These are phyloP conservation scores for Pterocles orientalis DNA, from an alignment of 2,113 vertebrate genomes.

Conservation along the genomic window DNA sequence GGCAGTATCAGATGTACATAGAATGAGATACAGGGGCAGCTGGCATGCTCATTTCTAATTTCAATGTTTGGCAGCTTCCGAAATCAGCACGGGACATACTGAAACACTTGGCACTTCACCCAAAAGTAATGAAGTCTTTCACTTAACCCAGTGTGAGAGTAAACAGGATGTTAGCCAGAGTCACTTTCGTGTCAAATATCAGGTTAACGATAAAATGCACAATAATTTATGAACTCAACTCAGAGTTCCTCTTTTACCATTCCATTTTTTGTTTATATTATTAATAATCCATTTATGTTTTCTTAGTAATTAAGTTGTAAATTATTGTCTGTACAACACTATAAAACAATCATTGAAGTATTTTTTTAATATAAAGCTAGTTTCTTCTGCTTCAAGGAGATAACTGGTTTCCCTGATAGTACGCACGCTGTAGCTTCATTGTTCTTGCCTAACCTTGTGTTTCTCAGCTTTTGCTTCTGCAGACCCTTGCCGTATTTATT, in stretches of 20 bases:
- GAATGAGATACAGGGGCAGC: constrained; percentile 64
- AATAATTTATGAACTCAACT: constrained; percentile 19
- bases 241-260: background rate
- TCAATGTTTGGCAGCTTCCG: constrained; percentile 70
- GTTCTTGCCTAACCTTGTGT: background rate
- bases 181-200: constrained; percentile 67
- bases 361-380: background rate
- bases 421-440: background rate
- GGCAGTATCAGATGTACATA: constrained; percentile 45
- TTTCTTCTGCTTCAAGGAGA: background rate
- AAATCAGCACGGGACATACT: constrained; percentile 42
- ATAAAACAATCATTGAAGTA: background rate
- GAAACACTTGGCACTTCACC: constrained; percentile 61
- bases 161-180: constrained; percentile 65
- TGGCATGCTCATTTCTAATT: constrained; percentile 58
- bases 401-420: background rate
- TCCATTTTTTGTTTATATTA: background rate
- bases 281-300: background rate
- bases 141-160: constrained; percentile 52
- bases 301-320: background rate
- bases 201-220: constrained; percentile 6
- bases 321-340: background rate
- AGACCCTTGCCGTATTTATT: constrained; percentile 26
- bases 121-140: constrained; percentile 54
- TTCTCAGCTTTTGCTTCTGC: background rate